These are phyloP conservation scores for Lasioglossum oenotherae DNA, from an alignment of 2,888 invertebrate species.

Conservation along the genomic window DNA sequence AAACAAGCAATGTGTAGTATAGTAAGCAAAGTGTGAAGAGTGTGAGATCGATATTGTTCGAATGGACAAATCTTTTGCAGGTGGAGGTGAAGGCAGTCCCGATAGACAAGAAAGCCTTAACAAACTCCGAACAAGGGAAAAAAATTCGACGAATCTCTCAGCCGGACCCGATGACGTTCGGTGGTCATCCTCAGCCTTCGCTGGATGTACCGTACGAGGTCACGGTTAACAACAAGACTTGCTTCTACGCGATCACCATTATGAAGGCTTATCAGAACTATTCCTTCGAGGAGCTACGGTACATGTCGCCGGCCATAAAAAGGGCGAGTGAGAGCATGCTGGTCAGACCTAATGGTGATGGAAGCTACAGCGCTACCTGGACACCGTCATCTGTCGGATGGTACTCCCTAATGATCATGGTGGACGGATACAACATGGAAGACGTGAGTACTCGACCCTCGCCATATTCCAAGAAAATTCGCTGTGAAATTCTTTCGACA, in stretches of 20 bases:
- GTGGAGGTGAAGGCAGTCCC: conserved; percentile 91
- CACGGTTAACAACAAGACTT: conserved; percentile 95
- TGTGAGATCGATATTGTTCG: background rate
- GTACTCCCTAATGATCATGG: conserved; percentile 93
- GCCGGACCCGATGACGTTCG: conserved; percentile 87
- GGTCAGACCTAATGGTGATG: conserved; percentile 91
- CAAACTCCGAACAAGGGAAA: conserved; percentile 87
- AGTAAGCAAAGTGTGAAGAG: background rate
- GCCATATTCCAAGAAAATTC: background rate
- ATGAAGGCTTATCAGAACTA: conserved; percentile 97
- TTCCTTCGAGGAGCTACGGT: conserved; percentile 97
- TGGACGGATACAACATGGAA: conserved; percentile 93
- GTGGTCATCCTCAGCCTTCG: conserved; percentile 87
- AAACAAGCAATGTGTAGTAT: background rate
- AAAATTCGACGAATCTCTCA: conserved; percentile 86
- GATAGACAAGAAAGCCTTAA: conserved; percentile 88
- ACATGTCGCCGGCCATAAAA: conserved; percentile 88
- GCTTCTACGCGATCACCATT: conserved; percentile 97
- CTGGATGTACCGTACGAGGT: conserved; percentile 92
- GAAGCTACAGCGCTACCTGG: conserved; percentile 95
- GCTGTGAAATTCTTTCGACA: background rate
- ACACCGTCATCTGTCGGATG: conserved; percentile 95
- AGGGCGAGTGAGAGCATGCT: conserved; percentile 92
- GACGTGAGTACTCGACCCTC: conserved; percentile 85
- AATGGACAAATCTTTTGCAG: conserved; percentile 79